These are phyloP conservation scores for Paramormyrops kingsleyae DNA, from an alignment of 2,113 vertebrate genomes.

Conservation along the genomic window DNA sequence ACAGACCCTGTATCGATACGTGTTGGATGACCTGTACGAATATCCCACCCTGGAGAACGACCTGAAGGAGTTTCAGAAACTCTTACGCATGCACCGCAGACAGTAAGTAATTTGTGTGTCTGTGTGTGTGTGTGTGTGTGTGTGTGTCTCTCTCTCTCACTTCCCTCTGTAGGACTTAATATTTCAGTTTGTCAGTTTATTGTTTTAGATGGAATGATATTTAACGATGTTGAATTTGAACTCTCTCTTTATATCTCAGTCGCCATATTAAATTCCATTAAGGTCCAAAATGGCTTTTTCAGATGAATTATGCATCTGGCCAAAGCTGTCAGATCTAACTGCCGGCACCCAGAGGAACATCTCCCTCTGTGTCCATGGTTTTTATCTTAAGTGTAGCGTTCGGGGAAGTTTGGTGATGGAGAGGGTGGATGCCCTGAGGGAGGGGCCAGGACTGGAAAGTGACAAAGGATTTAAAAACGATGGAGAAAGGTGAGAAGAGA, in stretches of 20 bases:
- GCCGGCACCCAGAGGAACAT: not conserved
- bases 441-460: not conserved
- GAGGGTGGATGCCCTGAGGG: not conserved
- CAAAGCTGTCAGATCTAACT: not conserved
- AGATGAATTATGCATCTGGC: not conserved
- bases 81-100: slow-evolving; percentile 82
- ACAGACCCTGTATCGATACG: slow-evolving; percentile 82
- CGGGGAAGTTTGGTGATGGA: not conserved
- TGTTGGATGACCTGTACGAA: slow-evolving; percentile 91
- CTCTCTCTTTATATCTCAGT: not conserved
- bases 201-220: not conserved
- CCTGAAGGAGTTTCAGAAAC: slow-evolving; percentile 82
- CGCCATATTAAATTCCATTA: not conserved
- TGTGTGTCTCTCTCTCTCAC: too few relatives aligned
- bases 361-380: not conserved
- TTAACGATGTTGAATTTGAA: not conserved
- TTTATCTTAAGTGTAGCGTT: not conserved
- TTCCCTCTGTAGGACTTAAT: not conserved
- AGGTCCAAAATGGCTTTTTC: not conserved
- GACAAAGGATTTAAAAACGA: not conserved
- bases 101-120: slow-evolving; percentile 67
- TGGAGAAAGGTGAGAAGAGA: not conserved
- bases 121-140: not conserved
- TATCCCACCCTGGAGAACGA: slow-evolving; percentile 85
- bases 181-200: not conserved